Evolutionary conservation across 2,113 vertebrate genomes (phyloP), one percentile per base, ranked within the genome.

Genomic region (Proteles cristata): DNA sequence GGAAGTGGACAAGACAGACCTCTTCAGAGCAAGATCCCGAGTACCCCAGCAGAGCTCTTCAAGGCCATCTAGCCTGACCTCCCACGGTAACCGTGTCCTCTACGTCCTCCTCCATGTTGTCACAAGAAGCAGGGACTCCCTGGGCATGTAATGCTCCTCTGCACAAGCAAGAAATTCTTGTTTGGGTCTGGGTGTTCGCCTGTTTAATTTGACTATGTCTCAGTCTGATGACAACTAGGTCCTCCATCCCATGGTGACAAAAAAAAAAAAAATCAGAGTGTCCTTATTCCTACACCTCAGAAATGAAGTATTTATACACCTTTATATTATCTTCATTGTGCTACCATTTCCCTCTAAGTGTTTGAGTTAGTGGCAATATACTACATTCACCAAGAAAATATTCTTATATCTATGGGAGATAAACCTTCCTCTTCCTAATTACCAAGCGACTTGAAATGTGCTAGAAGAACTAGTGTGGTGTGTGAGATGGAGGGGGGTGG

Each of bases 351-450:
- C 39, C 65, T 45, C 45, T 31, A 86, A 45, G 80, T 71, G 23
- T 84, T 61, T 2, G 5, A 85, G 53, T 91, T 87, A 12, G 31
- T 81, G 19, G 43, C 31, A 53, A 87, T 45, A 48, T 12, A 25
- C 45, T 74, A 86, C 31, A 35, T 86, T 94, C 43, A 81, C 55
- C 35, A 85, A 90, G 81, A 86, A 93, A 77, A 68, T 82, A 73
- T 17, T 61, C 69, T 69, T 90, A 28, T 3, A 14, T 86, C 73
- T 66, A 28, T 79, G 35, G 80, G n/a, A 69, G 21, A 65, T 53
- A 85, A 92, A 65, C 48, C 26, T 61, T 58, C 23, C 33, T 17
- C 48, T 85, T 85, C 31, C 73, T 58, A 79, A 92, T 85, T 80
- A 66, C 53, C 43, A 95, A 23, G 61, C 53, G 35, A 33, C 35